These are phyloP conservation scores for Epinephelus lanceolatus DNA, from an alignment of 2,113 vertebrate genomes.

Conservation along the genomic window DNA sequence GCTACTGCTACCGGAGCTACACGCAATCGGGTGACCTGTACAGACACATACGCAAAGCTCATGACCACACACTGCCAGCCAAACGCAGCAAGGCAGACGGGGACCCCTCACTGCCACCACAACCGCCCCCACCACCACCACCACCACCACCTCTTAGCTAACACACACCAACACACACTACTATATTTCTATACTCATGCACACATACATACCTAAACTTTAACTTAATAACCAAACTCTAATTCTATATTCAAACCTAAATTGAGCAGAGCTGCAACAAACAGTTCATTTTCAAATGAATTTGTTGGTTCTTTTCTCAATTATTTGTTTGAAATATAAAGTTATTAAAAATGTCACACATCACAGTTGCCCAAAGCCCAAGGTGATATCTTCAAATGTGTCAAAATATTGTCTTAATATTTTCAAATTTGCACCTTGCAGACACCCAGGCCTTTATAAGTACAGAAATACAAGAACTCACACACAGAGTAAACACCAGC, in stretches of 20 bases:
- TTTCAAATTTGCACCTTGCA: background rate
- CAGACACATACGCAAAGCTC: slow-evolving; percentile 93
- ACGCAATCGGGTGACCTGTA: slow-evolving; percentile 96
- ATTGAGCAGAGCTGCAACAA: background rate
- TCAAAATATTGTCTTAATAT: background rate
- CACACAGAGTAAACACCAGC: slow-evolving; percentile 11
- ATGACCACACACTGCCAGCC: slow-evolving; percentile 86
- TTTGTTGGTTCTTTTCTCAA: background rate
- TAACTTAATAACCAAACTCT: background rate
- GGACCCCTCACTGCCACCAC: slow-evolving; percentile 60
- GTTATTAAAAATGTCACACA: background rate
- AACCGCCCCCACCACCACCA: slow-evolving; percentile 59
- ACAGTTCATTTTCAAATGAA: background rate
- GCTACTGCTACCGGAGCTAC: slow-evolving; percentile 94
- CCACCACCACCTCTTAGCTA: slow-evolving; percentile 58
- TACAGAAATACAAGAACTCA: background rate
- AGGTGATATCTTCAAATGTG: background rate
- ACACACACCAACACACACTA: slow-evolving; percentile 16
- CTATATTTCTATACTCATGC: slow-evolving; percentile 5
- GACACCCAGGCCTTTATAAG: background rate
- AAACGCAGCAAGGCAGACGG: slow-evolving; percentile 88
- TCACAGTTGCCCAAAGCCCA: background rate
- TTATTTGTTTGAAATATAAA: background rate
- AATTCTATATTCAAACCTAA: background rate
- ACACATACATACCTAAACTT: background rate